Evolutionary conservation across 2,888 invertebrate species (phyloP), one percentile per base, ranked within the genome.

Genomic region (Dryobotodes eremita): DNA sequence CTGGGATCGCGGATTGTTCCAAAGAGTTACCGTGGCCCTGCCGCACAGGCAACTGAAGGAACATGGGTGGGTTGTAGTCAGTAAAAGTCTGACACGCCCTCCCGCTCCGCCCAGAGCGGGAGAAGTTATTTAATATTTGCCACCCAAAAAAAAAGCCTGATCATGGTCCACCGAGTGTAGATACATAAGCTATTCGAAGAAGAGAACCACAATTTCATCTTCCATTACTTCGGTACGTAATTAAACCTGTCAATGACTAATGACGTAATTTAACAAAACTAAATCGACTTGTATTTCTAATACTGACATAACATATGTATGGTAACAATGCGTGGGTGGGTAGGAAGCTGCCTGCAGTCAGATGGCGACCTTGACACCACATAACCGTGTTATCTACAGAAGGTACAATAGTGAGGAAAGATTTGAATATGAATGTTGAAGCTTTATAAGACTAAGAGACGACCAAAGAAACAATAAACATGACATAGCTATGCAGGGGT

Each of bases 291-390:
- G n/a, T 36, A 77, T 81, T 84, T 75, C 64, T 68, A 84, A 84
- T 77, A 75, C 61, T 75, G 85, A 81, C 77, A 59, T 84, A 81
- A 77, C 69, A 75, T 84, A 84, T 77, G 74, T 59, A 62, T 71
- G 77, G 23, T 53, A 69, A 75, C 50, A 65, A 71, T 57, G 71
- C 15, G 84, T 85, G 74, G 85, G 85, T 42, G 64, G 23, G 17
- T 70, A 84, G 84, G 84, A 84, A 77, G 84, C 72, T 65, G 69
- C 31, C 62, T 75, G 77, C 77, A 75, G 68, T 55, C 50, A n/a
- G 36, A 17, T 77, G 75, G 57, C 75, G 75, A 72, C 69, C 72
- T 84, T 75, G n/a, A 65, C 23, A 42, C 23, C 68, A 81, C 42
- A 2, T 1, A n/a, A 42, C 2, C 75, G 59, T 11, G 20, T 8